These are phyloP conservation scores for Drosophila limbata DNA, from an alignment of 2,888 invertebrate genomes.

Conservation along the genomic window DNA sequence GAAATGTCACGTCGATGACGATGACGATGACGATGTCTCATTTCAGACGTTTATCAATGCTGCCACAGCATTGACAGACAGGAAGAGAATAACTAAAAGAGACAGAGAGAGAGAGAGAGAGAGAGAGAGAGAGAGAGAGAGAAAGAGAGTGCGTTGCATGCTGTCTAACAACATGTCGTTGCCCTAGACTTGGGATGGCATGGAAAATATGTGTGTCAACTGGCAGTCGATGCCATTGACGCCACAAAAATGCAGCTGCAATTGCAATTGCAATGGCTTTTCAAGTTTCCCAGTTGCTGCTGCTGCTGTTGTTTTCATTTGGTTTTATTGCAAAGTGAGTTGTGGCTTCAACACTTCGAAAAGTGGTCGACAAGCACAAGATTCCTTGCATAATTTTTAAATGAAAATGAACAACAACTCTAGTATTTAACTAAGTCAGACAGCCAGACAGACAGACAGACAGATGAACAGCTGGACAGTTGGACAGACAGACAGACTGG, in stretches of 20 bases:
- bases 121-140: background rate
- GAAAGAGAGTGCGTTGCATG: background rate
- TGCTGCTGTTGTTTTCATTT: constrained; percentile 18
- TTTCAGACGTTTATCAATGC: constrained; percentile 59
- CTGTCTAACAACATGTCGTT: constrained; percentile 51
- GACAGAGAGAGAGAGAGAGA: background rate
- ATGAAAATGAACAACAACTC: constrained; percentile 60
- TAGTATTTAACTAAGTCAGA: constrained; percentile 50
- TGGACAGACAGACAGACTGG: constrained; percentile 3
- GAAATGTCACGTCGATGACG: constrained; percentile 75
- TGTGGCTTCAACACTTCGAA: constrained; percentile 35
- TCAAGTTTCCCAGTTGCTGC: background rate
- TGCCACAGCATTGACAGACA: background rate
- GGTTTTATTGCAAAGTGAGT: constrained; percentile 44
- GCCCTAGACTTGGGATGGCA: constrained; percentile 29
- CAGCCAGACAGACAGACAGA: background rate
- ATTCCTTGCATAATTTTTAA: constrained; percentile 77
- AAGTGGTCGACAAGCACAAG: constrained; percentile 30
- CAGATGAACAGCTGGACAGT: constrained; percentile 2
- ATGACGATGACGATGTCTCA: constrained; percentile 22
- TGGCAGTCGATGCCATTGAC: constrained; percentile 66
- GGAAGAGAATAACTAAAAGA: background rate
- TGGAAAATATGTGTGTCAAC: constrained; percentile 76
- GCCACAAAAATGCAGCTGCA: constrained; percentile 67
- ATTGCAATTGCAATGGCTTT: constrained; percentile 26